Percentiles rank a stretch among this genome's conserved stretches.
Conservation (phyloP, 2,113 vertebrate genomes). For the Muntiacus muntjak region DNA sequence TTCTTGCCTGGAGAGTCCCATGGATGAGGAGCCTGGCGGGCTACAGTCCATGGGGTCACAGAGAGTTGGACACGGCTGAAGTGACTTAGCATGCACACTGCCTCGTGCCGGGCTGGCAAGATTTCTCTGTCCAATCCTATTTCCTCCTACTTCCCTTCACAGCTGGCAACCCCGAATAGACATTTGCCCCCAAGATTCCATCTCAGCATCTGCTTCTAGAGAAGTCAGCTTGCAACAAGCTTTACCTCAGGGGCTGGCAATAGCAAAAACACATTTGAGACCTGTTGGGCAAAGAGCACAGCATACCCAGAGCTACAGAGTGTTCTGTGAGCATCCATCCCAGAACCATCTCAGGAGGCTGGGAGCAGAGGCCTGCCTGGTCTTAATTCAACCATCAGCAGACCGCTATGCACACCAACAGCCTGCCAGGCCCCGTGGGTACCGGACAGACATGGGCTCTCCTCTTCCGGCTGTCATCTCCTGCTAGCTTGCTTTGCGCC, state of each 20-base stretch:
- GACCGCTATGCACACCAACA: neutral
- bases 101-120: neutral
- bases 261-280: neutral
- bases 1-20: neutral
- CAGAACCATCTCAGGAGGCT: neutral
- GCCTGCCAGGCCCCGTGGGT: neutral
- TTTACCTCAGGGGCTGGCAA: neutral
- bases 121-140: neutral
- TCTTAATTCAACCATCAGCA: too few species aligned
- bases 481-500: neutral
- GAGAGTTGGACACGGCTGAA: neutral
- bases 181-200: neutral
- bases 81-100: neutral
- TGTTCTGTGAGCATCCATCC: fast-evolving
- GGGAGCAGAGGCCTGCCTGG: too few species aligned
- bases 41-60: neutral
- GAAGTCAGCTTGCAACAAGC: neutral
- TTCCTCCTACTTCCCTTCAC: neutral
- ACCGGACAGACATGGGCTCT: fast-evolving
- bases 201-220: neutral
- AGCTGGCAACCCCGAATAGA: neutral
- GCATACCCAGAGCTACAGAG: fast-evolving
- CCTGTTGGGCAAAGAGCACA: neutral
- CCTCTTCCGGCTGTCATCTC: fast-evolving
- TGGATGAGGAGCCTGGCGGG: neutral